A percentile compares a stretch with the other conserved stretches of the same genome.
These are phyloP conservation scores for Drosophila neocordata DNA, from an alignment of 1,140 invertebrate genomes.

Conservation along the genomic window DNA sequence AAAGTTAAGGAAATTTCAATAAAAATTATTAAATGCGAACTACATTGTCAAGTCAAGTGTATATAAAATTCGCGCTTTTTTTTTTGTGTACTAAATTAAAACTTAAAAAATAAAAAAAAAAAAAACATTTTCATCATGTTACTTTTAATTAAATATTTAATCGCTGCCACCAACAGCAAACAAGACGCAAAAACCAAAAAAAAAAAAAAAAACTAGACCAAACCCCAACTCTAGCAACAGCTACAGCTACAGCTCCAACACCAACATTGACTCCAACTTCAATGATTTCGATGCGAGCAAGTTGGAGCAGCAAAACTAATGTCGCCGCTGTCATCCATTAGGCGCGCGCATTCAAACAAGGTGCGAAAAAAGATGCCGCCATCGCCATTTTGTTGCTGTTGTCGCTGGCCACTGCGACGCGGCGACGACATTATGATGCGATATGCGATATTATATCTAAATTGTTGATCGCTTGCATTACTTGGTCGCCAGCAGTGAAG, in stretches of 20 bases:
- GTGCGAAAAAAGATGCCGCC: conserved; percentile 80
- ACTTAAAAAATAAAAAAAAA: too few species aligned
- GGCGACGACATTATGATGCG: conserved; percentile 76
- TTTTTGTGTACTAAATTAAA: too few species aligned
- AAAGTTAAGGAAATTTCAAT: too few species aligned
- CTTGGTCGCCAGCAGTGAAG: conserved; percentile 22
- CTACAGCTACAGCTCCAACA: conserved; percentile 21
- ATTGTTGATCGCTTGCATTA: conserved; percentile 79
- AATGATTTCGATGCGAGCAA: conserved; percentile 14
- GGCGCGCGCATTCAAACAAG: conserved; percentile 77
- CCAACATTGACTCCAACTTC: conserved; percentile 24
- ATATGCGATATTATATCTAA: conserved; percentile 81
- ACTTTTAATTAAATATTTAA: conserved; percentile 68
- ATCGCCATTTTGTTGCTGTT: conserved; percentile 51
- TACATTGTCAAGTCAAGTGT: background rate
- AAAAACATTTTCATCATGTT: conserved; percentile 37
- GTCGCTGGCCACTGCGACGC: conserved; percentile 13
- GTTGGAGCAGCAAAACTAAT: conserved; percentile 56
- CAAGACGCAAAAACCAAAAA: conserved; percentile 26
- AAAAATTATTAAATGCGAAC: too few species aligned
- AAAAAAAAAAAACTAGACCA: conserved; percentile 44
- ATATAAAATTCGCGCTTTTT: conserved; percentile 15
- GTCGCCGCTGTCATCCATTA: conserved; percentile 77
- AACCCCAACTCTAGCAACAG: conserved; percentile 32
- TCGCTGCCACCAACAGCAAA: conserved; percentile 39